These are phyloP conservation scores for Paguma larvata DNA, from an alignment of 2,797 vertebrate genomes.

Conservation along the genomic window DNA sequence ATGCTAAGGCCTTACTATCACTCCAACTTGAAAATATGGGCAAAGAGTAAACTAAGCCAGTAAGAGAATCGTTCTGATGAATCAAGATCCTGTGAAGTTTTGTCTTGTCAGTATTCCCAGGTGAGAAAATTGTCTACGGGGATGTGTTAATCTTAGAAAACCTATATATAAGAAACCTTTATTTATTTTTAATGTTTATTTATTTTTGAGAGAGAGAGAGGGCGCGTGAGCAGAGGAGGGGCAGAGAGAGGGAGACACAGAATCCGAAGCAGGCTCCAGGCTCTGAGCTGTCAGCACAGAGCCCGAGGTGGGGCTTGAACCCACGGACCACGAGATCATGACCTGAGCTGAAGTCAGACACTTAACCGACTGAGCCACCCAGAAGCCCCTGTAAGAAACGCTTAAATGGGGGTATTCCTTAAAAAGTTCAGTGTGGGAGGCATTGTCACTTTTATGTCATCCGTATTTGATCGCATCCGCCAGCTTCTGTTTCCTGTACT, in stretches of 20 bases:
- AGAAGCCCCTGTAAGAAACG: neutral
- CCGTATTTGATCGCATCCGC: neutral
- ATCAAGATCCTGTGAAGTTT: conserved; percentile 35
- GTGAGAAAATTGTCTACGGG: neutral
- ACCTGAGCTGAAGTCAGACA: too few species aligned
- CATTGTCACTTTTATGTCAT: neutral
- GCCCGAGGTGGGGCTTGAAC: too few species aligned
- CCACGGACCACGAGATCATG: too few species aligned
- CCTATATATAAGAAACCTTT: neutral
- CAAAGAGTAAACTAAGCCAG: conserved; percentile 37
- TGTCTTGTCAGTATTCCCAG: neutral
- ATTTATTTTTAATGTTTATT: too few species aligned
- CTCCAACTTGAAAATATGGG: conserved; percentile 45
- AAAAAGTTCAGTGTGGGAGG: neutral
- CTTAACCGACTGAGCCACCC: too few species aligned
- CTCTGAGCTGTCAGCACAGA: too few species aligned
- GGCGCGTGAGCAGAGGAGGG: too few species aligned
- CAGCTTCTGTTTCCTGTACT: neutral
- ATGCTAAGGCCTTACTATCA: conserved; percentile 1
- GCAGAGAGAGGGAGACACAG: too few species aligned
- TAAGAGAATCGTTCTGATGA: conserved; percentile 53
- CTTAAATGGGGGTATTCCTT: neutral
- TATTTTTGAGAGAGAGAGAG: too few species aligned
- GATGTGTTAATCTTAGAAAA: neutral
- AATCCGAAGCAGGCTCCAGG: too few species aligned